Evolutionary conservation across 2,797 vertebrate species (phyloP), one percentile per base, ranked within the genome.

Genomic region (Cynopterus sphinx): DNA sequence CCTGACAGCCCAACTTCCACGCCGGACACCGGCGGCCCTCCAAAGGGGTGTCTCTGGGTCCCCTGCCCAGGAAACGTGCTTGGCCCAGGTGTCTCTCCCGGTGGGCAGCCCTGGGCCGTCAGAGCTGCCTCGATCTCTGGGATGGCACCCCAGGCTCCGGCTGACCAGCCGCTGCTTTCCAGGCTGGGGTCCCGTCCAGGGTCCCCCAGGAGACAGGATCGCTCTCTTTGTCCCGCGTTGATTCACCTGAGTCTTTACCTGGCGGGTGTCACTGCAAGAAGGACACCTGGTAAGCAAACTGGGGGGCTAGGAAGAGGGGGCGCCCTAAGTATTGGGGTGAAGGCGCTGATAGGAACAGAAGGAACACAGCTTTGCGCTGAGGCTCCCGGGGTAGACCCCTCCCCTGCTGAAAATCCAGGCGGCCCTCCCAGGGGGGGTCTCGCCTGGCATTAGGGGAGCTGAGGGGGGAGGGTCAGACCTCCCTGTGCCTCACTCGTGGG

Each of bases 391-490:
- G 36, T 28, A n/a, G 36, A 61, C 46, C 46, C 17, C 11, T 15
- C 17, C 5, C 5, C 10, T 8, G 6, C 21, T 16, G 15, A 16
- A 43, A 75, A 41, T 36, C 88, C 41, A 41, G 16, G 41, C 22
- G 9, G 67, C 81, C 12, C 12, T 26, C 41, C 51, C 1, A 33
- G 90, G n/a, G 63, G 43, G 3, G 36, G n/a, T 3, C 0, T 22
- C 11, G 28, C 7, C 36, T 39, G 26, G 43, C 0, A 0, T 26
- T 36, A 2, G 49, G 5, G 28, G 4, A 16, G 4, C 13, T 9
- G 22, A 33, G 33, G 31, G 53, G n/a, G 55, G 41, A 46, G 53
- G 26, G 6, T 90, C 10, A 67, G n/a, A 59, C 57, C 21, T 4
- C 57, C 31, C 59, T 43, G 5, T 33, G 59, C 13, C 24, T 33